Conservation (phyloP, 2,113 vertebrate genomes). For the Nerophis ophidion region DNA sequence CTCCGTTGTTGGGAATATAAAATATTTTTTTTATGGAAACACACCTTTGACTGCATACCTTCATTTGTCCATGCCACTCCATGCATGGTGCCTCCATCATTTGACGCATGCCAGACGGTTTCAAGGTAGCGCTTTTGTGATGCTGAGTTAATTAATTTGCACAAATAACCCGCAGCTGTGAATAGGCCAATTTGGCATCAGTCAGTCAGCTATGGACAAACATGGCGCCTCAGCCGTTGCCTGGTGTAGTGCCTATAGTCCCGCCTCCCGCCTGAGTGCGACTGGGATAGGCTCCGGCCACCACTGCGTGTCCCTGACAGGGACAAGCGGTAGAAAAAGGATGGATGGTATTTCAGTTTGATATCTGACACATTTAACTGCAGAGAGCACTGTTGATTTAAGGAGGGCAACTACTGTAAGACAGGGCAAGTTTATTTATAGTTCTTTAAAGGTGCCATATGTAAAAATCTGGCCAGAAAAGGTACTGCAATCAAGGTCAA, state of each 20-base stretch:
- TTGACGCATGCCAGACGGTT: neutral
- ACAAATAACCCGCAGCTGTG: slow-evolving; percentile 13
- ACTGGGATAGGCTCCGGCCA: too few species aligned
- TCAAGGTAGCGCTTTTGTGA: neutral
- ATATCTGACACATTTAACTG: too few species aligned
- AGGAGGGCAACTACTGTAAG: too few species aligned
- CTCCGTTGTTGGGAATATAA: neutral
- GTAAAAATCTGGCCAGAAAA: too few species aligned
- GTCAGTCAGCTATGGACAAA: slow-evolving; percentile 8
- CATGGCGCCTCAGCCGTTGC: slow-evolving; percentile 2
- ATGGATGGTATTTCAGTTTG: too few species aligned
- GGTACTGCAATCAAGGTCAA: too few species aligned
- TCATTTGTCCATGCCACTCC: neutral
- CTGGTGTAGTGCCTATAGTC: neutral
- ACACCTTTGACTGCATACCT: neutral
- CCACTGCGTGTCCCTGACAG: too few species aligned
- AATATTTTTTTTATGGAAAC: slow-evolving; percentile 6
- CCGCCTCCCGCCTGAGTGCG: too few species aligned
- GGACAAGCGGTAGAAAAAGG: too few species aligned
- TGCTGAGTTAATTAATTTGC: neutral
- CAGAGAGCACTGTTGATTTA: too few species aligned
- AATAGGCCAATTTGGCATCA: slow-evolving; percentile 13
- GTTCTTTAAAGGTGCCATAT: too few species aligned
- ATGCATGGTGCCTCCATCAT: slow-evolving; percentile 10
- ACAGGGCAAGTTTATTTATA: too few species aligned